phyloP scores from a whole-genome alignment of 2,113 vertebrate species.

The Entelurus aequoreus region DNA sequence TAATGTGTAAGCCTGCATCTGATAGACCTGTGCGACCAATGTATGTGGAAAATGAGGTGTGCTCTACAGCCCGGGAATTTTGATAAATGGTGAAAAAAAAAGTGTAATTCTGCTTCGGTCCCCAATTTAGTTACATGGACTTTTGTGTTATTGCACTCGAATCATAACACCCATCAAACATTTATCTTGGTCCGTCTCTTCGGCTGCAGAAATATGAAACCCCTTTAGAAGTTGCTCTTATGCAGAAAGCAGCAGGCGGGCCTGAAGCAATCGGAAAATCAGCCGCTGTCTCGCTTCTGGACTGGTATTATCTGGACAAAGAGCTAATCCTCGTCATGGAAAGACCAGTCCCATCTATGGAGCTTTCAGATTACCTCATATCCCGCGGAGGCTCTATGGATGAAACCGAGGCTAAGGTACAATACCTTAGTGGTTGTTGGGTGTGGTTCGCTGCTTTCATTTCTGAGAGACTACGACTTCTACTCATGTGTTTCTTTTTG shows the following conservation, averaged over 20 bases:
- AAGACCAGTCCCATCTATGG: neutral
- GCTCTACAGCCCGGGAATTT: too few relatives aligned
- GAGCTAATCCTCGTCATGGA: neutral
- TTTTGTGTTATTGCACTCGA: too few relatives aligned
- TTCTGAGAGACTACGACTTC: neutral
- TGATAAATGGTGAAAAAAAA: too few relatives aligned
- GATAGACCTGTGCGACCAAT: too few relatives aligned
- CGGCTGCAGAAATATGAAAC: neutral
- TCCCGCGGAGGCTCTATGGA: neutral
- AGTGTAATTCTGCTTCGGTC: too few relatives aligned
- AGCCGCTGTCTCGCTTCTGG: neutral
- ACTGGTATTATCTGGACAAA: neutral
- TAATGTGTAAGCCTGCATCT: too few relatives aligned
- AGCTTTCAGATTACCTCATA: neutral
- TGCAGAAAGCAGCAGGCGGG: constrained; percentile 5
- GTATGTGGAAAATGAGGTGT: too few relatives aligned
- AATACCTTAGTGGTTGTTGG: neutral
- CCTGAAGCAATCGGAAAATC: neutral
- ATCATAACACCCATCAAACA: neutral
- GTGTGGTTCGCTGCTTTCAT: neutral
- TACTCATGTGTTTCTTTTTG: neutral
- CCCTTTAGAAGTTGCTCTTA: constrained; percentile 4
- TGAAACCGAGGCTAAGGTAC: neutral
- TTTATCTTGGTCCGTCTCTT: neutral
- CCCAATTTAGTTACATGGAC: too few relatives aligned